A percentile compares a stretch with the other conserved stretches of the same genome.
phyloP scores from a whole-genome alignment of 2,113 vertebrate species.

The Toxostoma redivivum region DNA sequence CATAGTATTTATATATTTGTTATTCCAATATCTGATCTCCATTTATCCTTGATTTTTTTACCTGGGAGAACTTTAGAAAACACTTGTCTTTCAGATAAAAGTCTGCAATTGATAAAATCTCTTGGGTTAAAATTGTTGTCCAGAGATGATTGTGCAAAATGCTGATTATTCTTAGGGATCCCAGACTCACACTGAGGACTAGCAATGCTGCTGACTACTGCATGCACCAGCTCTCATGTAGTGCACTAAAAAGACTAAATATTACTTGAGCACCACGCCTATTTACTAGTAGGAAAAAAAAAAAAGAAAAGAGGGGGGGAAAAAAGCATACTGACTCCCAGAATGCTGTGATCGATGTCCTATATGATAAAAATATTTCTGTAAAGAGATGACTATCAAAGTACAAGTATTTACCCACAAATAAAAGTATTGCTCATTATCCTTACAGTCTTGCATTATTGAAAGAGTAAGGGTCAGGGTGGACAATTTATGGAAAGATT shows the following conservation, averaged over 20 bases:
- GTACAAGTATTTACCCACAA: not conserved
- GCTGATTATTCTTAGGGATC: not conserved
- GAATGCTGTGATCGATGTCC: not conserved
- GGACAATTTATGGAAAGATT: not conserved
- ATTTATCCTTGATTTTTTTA: not conserved
- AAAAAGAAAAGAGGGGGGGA: rapidly evolving
- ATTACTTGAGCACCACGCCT: not conserved
- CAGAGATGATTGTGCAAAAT: not conserved
- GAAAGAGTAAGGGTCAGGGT: not conserved
- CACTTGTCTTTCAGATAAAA: not conserved
- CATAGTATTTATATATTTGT: not conserved
- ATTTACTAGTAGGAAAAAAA: not conserved
- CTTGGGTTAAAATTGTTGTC: not conserved
- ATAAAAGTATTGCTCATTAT: not conserved
- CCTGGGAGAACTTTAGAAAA: not conserved
- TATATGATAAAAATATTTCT: not conserved
- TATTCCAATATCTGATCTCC: not conserved
- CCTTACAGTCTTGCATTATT: not conserved
- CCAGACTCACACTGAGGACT: not conserved
- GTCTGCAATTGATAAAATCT: not conserved
- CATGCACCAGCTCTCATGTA: not conserved
- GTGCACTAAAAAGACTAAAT: not conserved
- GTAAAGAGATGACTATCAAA: not conserved
- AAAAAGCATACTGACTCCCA: not conserved
- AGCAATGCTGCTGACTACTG: not conserved